Percentiles rank a stretch among this genome's conserved stretches.
Evolutionary conservation across 2,888 invertebrate species (phyloP).

Genomic region (Mactromeris polynyma): DNA sequence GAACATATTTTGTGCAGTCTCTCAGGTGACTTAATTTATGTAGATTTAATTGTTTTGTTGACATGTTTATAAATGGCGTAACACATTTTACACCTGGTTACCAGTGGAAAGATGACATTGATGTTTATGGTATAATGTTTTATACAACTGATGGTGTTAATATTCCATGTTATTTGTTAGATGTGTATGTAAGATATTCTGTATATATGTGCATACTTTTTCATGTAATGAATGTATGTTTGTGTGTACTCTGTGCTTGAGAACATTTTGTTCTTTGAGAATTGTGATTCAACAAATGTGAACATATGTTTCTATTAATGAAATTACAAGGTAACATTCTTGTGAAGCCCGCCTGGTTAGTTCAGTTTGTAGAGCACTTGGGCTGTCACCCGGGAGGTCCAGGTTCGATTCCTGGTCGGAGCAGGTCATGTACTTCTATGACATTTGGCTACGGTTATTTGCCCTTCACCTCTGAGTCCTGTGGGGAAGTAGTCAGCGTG

Average conservation of each 20-base stretch:
- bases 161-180: not conserved
- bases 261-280: too few relatives aligned
- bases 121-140: slow-evolving; percentile 2
- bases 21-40: not conserved
- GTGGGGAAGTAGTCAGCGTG: too few relatives aligned
- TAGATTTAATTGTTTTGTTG: not conserved
- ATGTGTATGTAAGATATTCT: not conserved
- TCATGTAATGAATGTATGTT: not conserved
- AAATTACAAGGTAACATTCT: too few relatives aligned
- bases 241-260: not conserved
- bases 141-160: not conserved
- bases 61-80: not conserved
- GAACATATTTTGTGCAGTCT: not conserved
- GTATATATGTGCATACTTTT: not conserved
- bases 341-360: too few relatives aligned
- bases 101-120: not conserved
- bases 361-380: too few relatives aligned
- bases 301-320: too few relatives aligned
- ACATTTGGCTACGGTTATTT: too few relatives aligned
- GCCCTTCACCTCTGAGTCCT: too few relatives aligned
- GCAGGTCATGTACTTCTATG: too few relatives aligned
- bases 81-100: not conserved
- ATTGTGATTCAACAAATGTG: too few relatives aligned
- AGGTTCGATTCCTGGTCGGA: too few relatives aligned
- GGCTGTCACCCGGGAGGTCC: too few relatives aligned